Percentiles rank a stretch among this genome's conserved stretches.
These are phyloP conservation scores for Falco peregrinus DNA, from an alignment of 2,797 vertebrate species.

Conservation along the genomic window DNA sequence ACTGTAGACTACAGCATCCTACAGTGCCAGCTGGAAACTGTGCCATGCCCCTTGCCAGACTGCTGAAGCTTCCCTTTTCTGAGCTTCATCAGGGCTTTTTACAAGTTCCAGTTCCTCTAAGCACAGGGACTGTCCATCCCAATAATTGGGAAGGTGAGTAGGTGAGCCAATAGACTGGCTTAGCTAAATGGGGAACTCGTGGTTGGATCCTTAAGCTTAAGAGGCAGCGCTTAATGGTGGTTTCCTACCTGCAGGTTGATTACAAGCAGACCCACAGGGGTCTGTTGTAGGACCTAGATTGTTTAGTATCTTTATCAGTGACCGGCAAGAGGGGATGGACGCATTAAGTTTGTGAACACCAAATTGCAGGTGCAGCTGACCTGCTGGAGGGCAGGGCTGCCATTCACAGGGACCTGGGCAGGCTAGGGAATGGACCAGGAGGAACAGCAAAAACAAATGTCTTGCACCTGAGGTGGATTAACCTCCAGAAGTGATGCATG, in stretches of 20 bases:
- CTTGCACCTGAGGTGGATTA: not conserved
- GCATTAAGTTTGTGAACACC: not conserved
- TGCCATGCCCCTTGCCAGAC: not conserved
- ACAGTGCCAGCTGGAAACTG: constrained; percentile 6
- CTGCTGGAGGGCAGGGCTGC: not conserved
- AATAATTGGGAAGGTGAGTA: not conserved
- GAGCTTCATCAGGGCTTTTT: not conserved
- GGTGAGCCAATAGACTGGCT: not conserved
- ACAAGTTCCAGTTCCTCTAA: not conserved
- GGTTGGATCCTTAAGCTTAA: not conserved
- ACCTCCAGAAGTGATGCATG: not conserved
- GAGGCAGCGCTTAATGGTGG: not conserved
- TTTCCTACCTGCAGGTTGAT: not conserved
- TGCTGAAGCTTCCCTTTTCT: not conserved
- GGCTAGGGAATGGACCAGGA: not conserved
- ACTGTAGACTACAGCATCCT: not conserved
- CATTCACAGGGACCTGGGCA: not conserved
- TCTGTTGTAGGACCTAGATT: not conserved
- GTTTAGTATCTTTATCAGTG: not conserved
- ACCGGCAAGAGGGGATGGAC: not conserved
- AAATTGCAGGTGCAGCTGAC: not conserved
- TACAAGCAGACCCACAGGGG: not conserved
- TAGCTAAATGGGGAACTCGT: not conserved
- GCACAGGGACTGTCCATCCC: not conserved
- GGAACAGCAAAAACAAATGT: not conserved